These are phyloP conservation scores for Parthenolecanium corni DNA, from an alignment of 2,888 invertebrate genomes.

Conservation along the genomic window DNA sequence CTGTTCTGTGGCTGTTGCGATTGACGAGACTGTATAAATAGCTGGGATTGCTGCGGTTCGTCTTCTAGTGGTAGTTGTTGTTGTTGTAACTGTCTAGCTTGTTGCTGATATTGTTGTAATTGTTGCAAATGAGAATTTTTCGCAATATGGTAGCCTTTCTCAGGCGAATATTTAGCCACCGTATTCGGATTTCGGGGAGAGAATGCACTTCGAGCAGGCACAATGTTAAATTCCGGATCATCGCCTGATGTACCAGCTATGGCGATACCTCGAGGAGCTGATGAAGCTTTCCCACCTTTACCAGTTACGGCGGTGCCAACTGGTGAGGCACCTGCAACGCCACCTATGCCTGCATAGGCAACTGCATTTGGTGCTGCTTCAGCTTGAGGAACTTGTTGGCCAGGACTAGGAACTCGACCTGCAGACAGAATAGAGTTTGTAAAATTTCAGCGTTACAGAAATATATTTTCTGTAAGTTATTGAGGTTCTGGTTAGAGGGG, in stretches of 20 bases:
- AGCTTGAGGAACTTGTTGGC: slow-evolving; percentile 35
- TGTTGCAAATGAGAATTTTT: too few species aligned
- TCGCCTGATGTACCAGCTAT: slow-evolving; percentile 40
- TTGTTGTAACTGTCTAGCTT: too few species aligned
- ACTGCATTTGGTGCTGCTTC: slow-evolving; percentile 44
- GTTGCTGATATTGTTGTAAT: too few species aligned
- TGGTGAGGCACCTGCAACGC: slow-evolving; percentile 43
- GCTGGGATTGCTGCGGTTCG: too few species aligned
- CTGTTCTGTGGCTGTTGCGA: too few species aligned
- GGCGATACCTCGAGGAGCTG: slow-evolving; percentile 44
- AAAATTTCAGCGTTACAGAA: too few species aligned
- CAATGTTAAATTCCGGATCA: slow-evolving; percentile 27
- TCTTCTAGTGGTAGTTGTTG: too few species aligned
- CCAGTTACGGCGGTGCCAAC: slow-evolving; percentile 44
- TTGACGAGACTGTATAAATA: too few species aligned
- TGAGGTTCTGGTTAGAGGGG: too few species aligned
- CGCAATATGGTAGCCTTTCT: slow-evolving; percentile 8
- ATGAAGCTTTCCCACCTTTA: slow-evolving; percentile 40
- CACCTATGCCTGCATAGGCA: slow-evolving; percentile 43
- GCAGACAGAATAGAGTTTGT: too few species aligned
- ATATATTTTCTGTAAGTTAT: too few species aligned
- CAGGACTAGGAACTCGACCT: too few species aligned
- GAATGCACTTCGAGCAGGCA: slow-evolving; percentile 1
- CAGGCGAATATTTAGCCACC: slow-evolving; percentile 2
- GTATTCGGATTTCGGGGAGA: not conserved